These are phyloP conservation scores for Chloroclysta siterata DNA, from an alignment of 2,888 invertebrate genomes.

Conservation along the genomic window DNA sequence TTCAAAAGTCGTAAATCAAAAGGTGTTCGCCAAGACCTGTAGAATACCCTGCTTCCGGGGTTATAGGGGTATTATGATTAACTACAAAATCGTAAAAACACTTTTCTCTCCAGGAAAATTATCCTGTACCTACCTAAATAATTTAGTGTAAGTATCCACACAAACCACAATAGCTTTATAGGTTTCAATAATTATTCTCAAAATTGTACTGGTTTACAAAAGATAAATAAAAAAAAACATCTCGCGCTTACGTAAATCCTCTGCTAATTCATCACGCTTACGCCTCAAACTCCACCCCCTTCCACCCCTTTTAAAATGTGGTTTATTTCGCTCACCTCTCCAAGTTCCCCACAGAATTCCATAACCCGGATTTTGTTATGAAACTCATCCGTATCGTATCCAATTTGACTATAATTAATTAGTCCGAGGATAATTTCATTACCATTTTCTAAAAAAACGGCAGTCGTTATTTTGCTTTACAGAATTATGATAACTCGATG, in stretches of 20 bases:
- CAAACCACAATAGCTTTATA: too few species aligned
- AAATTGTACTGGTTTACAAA: too few species aligned
- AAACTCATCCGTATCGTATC: slow-evolving; percentile 43
- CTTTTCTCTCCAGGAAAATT: too few species aligned
- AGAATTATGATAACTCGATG: too few species aligned
- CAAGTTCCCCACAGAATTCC: slow-evolving; percentile 20
- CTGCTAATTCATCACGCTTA: slow-evolving; percentile 1
- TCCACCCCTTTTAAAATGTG: neutral
- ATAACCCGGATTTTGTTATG: slow-evolving; percentile 32
- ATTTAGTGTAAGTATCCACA: too few species aligned
- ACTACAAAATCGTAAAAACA: too few species aligned
- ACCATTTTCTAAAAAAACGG: neutral
- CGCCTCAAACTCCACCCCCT: neutral
- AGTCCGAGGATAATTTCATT: slow-evolving; percentile 61
- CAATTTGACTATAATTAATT: slow-evolving; percentile 60
- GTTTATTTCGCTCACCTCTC: slow-evolving; percentile 7
- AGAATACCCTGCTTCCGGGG: too few species aligned
- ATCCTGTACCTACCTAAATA: too few species aligned
- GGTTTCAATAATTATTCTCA: too few species aligned
- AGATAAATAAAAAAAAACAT: neutral
- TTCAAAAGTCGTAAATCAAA: too few species aligned
- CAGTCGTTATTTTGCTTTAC: neutral
- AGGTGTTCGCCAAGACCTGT: too few species aligned
- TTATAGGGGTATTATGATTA: too few species aligned
- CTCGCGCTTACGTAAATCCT: neutral